Base-by-base conservation (phyloP, 2,888 invertebrate genomes). In the Metellina segmentata region DNA sequence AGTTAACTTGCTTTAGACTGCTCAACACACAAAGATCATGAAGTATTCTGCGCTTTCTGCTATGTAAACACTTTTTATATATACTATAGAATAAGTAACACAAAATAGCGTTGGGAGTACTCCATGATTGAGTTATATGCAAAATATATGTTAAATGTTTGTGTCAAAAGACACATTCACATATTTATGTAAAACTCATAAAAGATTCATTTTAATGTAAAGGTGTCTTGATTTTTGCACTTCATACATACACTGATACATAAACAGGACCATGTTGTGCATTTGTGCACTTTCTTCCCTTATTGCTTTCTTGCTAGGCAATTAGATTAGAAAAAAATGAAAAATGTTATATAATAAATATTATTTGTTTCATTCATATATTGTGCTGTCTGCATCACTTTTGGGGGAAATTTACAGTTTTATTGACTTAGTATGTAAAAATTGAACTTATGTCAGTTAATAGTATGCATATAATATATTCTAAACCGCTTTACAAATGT, bases 221-320 rank as follows among this genome's bases (percentile, higher is more conserved):
- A 86, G 72, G 9, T 69, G 11, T 78, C 75, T 78, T 79, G 52
- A 71, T 89, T 85, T 90, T 78, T 81, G 91, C 91, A 91, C 91
- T 87, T 87, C 79, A 88, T 91, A 83, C 87, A 90, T 77, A 85
- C 81, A 82, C 75, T 75, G 69, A 69, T 89, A 82, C 89, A 90
- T 86, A 91, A 83, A 91, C 83, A 83, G 87, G 91, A 91, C 91
- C 87, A 91, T 78, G 69, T 87, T 74, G 91, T 91, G 91, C 91
- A 91, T 87, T 87, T 75, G 34, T 87, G 91, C 91, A 91, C 87
- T 72, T 53, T 77, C 87, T 83, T 79, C 87, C 87, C 87, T 91
- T 91, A 87, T 91, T 87, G 91, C 87, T 91, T 86, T 91, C 82
- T 70, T 91, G 83, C 79, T 91, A 91, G 91, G 78, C 51, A 87